phyloP scores from a whole-genome alignment of 2,113 vertebrate species.

The Mirounga angustirostris region DNA sequence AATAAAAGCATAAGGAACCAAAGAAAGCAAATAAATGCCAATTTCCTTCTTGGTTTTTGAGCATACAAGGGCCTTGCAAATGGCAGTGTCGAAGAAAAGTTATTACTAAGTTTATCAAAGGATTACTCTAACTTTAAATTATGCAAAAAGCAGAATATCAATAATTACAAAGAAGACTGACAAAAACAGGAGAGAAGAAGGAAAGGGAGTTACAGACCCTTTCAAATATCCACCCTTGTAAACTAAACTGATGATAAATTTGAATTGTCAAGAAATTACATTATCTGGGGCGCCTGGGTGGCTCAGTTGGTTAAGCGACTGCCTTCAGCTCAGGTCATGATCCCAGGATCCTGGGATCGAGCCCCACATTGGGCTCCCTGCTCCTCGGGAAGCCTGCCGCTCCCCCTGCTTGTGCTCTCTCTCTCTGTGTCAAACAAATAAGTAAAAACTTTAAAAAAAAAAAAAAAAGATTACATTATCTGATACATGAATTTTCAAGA shows the following conservation, averaged over 20 bases:
- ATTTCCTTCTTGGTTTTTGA: not conserved
- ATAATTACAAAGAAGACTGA: not conserved
- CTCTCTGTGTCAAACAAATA: too few relatives aligned
- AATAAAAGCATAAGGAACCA: slow-evolving; percentile 16
- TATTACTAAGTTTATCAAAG: slow-evolving; percentile 5
- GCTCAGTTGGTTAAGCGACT: too few relatives aligned
- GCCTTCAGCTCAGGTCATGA: too few relatives aligned
- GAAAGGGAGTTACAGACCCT: not conserved
- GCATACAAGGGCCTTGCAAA: not conserved
- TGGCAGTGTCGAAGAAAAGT: not conserved
- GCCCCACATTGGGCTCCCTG: too few relatives aligned
- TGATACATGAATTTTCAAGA: slow-evolving; percentile 41
- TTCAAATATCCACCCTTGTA: not conserved
- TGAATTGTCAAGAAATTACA: slow-evolving; percentile 4
- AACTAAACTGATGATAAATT: not conserved
- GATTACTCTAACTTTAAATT: slow-evolving; percentile 33
- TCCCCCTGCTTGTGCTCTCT: too few relatives aligned
- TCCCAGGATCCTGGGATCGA: too few relatives aligned
- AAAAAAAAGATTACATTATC: not conserved
- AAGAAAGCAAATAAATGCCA: not conserved
- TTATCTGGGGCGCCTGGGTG: not conserved
- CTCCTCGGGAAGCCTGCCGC: too few relatives aligned
- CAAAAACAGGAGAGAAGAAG: not conserved
- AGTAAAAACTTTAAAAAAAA: not conserved
- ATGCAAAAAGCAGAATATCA: not conserved